Conservation (phyloP, 2,888 invertebrate species). For the Alviniconcha strummeri region DNA sequence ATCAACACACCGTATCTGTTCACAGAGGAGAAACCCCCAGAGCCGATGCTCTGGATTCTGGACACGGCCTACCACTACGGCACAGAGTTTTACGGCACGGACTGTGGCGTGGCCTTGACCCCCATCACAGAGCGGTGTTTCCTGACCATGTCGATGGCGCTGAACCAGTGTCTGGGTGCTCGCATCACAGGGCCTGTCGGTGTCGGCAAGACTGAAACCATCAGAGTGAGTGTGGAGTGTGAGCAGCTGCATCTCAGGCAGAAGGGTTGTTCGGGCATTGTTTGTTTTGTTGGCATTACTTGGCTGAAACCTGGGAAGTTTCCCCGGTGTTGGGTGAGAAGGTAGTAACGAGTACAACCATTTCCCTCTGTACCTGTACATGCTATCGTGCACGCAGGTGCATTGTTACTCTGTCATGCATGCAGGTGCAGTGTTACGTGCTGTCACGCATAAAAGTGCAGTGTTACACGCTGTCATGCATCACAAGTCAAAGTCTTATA, state of each 20-base stretch:
- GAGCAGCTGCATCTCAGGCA: too few species aligned
- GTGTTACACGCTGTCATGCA: too few species aligned
- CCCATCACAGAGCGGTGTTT: constrained; percentile 71
- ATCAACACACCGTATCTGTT: neutral
- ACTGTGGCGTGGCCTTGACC: constrained; percentile 65
- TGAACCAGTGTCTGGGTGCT: constrained; percentile 67
- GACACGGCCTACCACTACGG: constrained; percentile 69
- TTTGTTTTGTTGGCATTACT: neutral
- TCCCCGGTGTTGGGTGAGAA: too few species aligned
- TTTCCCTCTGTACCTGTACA: too few species aligned
- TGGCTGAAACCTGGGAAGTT: too few species aligned
- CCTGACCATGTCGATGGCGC: constrained; percentile 70
- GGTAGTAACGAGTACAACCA: too few species aligned
- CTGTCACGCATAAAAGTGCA: too few species aligned
- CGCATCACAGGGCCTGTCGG: constrained; percentile 66
- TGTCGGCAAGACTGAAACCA: constrained; percentile 71
- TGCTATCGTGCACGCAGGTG: too few species aligned
- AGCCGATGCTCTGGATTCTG: constrained; percentile 68
- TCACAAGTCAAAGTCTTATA: too few species aligned
- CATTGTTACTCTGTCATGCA: too few species aligned
- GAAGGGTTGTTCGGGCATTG: too few species aligned
- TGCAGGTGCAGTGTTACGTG: too few species aligned
- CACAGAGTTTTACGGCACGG: constrained; percentile 72
- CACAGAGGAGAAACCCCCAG: constrained; percentile 60
- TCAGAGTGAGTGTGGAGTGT: constrained; percentile 59